Percentiles rank a stretch among this genome's conserved stretches.
These are phyloP conservation scores for Centropristis striata DNA, from an alignment of 2,113 vertebrate species.

Conservation along the genomic window DNA sequence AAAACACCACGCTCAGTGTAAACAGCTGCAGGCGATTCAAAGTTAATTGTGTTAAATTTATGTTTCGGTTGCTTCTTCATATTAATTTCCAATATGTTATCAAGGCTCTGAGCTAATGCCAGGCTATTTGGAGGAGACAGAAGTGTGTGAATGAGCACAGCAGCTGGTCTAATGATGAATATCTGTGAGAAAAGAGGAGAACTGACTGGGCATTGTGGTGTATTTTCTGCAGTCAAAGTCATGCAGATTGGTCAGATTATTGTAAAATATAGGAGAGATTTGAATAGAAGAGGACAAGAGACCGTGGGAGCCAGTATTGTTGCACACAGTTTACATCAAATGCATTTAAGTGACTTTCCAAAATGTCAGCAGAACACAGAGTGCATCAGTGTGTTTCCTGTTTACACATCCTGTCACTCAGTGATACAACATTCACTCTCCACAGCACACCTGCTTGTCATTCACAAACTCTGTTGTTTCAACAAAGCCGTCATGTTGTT, in stretches of 20 bases:
- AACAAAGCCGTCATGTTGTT: neutral
- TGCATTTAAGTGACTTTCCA: neutral
- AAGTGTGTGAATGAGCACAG: neutral
- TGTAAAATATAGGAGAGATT: too few species aligned
- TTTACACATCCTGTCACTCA: neutral
- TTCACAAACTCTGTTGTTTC: neutral
- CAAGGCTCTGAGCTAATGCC: slow-evolving; percentile 14
- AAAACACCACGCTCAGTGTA: slow-evolving; percentile 21
- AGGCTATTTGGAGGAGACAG: neutral
- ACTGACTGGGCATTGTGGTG: neutral
- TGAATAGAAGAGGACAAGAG: too few species aligned
- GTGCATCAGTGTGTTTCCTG: neutral
- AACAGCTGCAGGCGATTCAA: slow-evolving; percentile 35
- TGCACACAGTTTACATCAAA: neutral
- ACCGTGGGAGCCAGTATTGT: neutral
- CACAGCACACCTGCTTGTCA: neutral
- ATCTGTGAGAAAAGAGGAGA: neutral
- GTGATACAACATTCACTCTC: neutral
- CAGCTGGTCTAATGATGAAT: neutral
- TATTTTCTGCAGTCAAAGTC: neutral
- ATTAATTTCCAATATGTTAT: slow-evolving; percentile 36
- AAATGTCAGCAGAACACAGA: neutral
- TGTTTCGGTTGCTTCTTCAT: slow-evolving; percentile 13
- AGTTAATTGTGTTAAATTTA: slow-evolving; percentile 43
- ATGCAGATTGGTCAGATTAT: too few species aligned